These are phyloP conservation scores for Conomelus anceps DNA, from an alignment of 2,888 invertebrate species.

Conservation along the genomic window DNA sequence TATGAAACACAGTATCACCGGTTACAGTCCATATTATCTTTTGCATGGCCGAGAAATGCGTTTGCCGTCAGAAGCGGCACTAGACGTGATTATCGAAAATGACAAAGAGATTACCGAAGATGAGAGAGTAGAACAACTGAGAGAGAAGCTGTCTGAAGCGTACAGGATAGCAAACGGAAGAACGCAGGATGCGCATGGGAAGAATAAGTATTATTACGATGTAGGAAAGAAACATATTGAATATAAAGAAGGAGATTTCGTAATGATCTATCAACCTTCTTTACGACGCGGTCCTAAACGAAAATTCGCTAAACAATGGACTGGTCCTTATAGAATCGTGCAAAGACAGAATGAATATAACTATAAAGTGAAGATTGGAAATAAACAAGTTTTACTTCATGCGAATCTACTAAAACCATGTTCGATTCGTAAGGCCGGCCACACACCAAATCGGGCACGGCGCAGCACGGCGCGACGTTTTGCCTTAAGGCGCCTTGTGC, in stretches of 20 bases:
- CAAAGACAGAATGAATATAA: no score
- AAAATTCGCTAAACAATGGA: not conserved
- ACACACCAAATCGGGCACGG: no score
- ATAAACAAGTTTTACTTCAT: no score
- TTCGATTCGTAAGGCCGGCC: no score
- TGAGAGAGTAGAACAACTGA: not conserved
- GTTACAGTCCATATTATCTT: not conserved
- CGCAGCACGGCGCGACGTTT: no score
- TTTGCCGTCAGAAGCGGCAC: not conserved
- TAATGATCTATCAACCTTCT: not conserved
- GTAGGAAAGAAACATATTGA: not conserved
- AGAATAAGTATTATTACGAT: not conserved
- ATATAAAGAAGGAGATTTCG: not conserved
- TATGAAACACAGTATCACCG: not conserved
- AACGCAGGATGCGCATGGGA: not conserved
- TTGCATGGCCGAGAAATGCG: not conserved
- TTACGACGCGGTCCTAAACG: not conserved
- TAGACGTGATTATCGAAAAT: not conserved
- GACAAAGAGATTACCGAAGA: not conserved
- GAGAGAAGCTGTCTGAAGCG: not conserved
- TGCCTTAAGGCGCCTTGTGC: no score
- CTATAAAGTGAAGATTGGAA: no score
- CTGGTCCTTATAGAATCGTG: not conserved
- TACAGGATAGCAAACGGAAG: not conserved
- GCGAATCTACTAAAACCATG: no score